Evolutionary conservation across 2,888 invertebrate species (phyloP).

Genomic region (Mellilla xanthometata): DNA sequence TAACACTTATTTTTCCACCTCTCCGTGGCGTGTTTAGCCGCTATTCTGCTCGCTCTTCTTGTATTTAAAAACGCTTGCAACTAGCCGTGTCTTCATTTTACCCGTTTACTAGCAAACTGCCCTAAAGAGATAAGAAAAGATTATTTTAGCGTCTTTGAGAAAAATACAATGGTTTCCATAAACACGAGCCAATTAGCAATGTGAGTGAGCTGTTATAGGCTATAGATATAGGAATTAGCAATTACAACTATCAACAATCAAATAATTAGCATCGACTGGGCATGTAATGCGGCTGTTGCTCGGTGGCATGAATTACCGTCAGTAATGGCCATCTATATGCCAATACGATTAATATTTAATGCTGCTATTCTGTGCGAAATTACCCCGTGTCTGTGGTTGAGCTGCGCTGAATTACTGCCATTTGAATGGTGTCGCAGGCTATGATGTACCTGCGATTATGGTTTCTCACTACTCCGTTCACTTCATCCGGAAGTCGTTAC

Average conservation of each 20-base stretch:
- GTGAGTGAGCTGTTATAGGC: not conserved
- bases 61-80: slow-evolving; percentile 24
- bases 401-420: slow-evolving; percentile 70
- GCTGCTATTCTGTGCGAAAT: slow-evolving; percentile 69
- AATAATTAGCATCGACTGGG: slow-evolving; percentile 51
- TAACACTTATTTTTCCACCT: slow-evolving; percentile 53
- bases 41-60: slow-evolving; percentile 9
- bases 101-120: slow-evolving; percentile 8
- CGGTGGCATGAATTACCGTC: slow-evolving; percentile 59
- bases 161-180: slow-evolving; percentile 14
- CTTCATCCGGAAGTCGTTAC: slow-evolving; percentile 13
- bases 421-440: slow-evolving; percentile 58
- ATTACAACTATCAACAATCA: slow-evolving; percentile 42
- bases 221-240: not conserved
- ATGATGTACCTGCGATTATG: slow-evolving; percentile 33
- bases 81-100: slow-evolving; percentile 23
- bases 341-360: slow-evolving; percentile 78
- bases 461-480: slow-evolving; percentile 21
- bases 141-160: slow-evolving; percentile 21
- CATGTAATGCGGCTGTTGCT: slow-evolving; percentile 50
- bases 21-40: slow-evolving; percentile 26
- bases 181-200: slow-evolving; percentile 10
- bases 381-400: slow-evolving; percentile 68
- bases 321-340: slow-evolving; percentile 70
- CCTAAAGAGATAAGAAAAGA: slow-evolving; percentile 4